Evolutionary conservation across 1,140 invertebrate genomes (phyloP).

Genomic region (Apis mellifera): Amel_HAv3.1 CM009931.2:7343001-7343500

Average conservation of each 20-base stretch:
- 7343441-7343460: slow-evolving; percentile 10
- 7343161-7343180: slow-evolving; percentile 56
- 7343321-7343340: slow-evolving; percentile 38
- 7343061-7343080: slow-evolving; percentile 68
- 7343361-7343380: too few species aligned
- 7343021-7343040: slow-evolving; percentile 38
- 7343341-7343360: too few species aligned
- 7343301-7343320: slow-evolving; percentile 65
- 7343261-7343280: slow-evolving; percentile 67
- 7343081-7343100: slow-evolving; percentile 56
- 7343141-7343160: slow-evolving; percentile 58
- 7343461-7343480: slow-evolving; percentile 55
- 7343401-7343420: neutral
- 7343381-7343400: too few species aligned
- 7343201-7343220: slow-evolving; percentile 65
- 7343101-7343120: slow-evolving; percentile 71
- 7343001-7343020: too few species aligned
- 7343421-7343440: too few species aligned
- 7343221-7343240: slow-evolving; percentile 64
- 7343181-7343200: slow-evolving; percentile 55
- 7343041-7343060: slow-evolving; percentile 57
- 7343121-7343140: slow-evolving; percentile 63
- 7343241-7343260: slow-evolving; percentile 46
- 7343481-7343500: slow-evolving; percentile 42
- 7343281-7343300: slow-evolving; percentile 73